Base-by-base conservation (phyloP, 2,888 invertebrate species). In the Rhamphomyia laevipes region DNA sequence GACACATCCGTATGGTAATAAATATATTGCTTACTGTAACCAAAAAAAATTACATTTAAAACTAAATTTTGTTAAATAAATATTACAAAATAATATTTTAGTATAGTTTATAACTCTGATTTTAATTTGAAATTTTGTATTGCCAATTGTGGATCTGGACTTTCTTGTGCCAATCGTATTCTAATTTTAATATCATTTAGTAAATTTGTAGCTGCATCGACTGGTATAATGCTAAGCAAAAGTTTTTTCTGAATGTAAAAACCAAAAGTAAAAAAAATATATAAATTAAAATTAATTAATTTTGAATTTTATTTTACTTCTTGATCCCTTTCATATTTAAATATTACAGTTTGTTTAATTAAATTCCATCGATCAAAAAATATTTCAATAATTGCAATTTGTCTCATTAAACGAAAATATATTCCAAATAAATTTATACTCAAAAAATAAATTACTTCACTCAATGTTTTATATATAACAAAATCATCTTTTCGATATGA, bases 1-100 rank as follows among this genome's bases (percentile, higher is more conserved):
- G 89, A 86, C 2, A 94, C 93, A 63, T 92, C 84, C 15, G 86
- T 78, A 63, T 94, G 90, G 35, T 84, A 82, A 67, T 90, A 86
- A 0, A 94, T 84, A 62, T 91, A 91, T 1, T 90, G 73, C 62
- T 90, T 85, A 58, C 93, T 93, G 30, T 15, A 49, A 50, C 18
- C 10, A 12, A 30, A 21, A 4, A 27, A 27, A 27, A 7, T 7
- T 27, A 7, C 2, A 27, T 27, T 10, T 11, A 33, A 16, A 4
- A 13, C 15, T 15, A n/a, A 6, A 6, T 13, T 33, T 33, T 15
- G 3, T 9, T 9, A 37, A 7, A 15, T 15, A 37, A 16, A 15
- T 16, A 37, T 37, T 37, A 27, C n/a, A n/a, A n/a, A n/a, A n/a
- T n/a, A n/a, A n/a, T n/a, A n/a, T n/a, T n/a, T n/a, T n/a, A n/a